Conservation (phyloP, 2,888 invertebrate genomes). For the Gymnoscelis rufifasciata region DNA sequence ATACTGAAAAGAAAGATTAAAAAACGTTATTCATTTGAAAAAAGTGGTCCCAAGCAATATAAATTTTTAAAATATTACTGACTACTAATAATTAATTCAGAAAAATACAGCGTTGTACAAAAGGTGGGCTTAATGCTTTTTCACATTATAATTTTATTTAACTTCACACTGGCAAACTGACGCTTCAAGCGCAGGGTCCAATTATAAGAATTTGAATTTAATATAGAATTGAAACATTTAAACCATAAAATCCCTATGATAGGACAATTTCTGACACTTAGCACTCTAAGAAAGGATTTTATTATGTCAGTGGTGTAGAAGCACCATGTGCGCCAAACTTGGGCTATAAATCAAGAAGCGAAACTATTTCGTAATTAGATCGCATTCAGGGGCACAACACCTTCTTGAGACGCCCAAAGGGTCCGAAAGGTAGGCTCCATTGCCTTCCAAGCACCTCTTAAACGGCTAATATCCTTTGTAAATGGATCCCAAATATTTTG, state of each 20-base stretch:
- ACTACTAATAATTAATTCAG: too few species aligned
- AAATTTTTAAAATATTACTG: too few species aligned
- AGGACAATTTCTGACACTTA: not conserved
- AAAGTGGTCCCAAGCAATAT: too few species aligned
- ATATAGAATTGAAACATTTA: too few species aligned
- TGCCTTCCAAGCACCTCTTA: constrained; percentile 77
- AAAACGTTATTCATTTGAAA: too few species aligned
- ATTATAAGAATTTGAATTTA: too few species aligned
- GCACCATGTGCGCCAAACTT: constrained; percentile 70
- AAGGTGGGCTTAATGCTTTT: too few species aligned
- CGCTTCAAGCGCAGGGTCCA: too few species aligned
- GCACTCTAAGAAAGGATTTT: constrained; percentile 43
- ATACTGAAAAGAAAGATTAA: too few species aligned
- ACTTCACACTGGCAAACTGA: too few species aligned
- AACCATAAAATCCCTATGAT: not conserved
- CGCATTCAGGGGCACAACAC: constrained; percentile 78
- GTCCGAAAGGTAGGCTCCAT: constrained; percentile 67
- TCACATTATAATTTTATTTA: too few species aligned
- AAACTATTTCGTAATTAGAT: constrained; percentile 81
- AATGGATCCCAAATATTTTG: constrained; percentile 75
- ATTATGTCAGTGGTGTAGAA: constrained; percentile 60
- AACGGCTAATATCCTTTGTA: constrained; percentile 75
- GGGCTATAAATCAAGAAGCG: constrained; percentile 80
- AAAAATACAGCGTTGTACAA: too few species aligned
- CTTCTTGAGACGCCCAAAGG: constrained; percentile 72